Conservation (phyloP, 1,140 invertebrate genomes). For the Batillaria attramentaria region DNA sequence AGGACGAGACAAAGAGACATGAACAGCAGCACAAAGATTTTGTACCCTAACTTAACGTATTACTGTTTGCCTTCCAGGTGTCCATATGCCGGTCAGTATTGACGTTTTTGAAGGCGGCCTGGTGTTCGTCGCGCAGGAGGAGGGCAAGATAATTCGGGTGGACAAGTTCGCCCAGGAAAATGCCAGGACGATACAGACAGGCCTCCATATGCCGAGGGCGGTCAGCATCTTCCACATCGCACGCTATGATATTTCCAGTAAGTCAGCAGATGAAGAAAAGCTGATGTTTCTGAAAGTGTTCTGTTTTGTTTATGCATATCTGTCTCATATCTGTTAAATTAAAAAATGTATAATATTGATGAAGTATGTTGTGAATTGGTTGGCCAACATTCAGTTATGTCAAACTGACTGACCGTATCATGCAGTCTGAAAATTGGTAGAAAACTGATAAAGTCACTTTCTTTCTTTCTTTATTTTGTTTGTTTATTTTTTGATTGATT, state of each 20-base stretch:
- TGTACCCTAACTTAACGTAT: background rate
- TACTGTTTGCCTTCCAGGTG: conserved; percentile 73
- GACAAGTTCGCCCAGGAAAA: conserved; percentile 97
- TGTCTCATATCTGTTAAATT: background rate
- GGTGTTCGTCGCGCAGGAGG: conserved; percentile 90
- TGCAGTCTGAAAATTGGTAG: too few species aligned
- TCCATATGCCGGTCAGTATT: conserved; percentile 86
- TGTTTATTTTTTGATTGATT: too few species aligned
- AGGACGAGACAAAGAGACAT: too few species aligned
- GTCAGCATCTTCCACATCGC: conserved; percentile 77
- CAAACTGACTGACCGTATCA: too few species aligned
- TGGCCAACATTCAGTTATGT: too few species aligned
- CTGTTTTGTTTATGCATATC: background rate
- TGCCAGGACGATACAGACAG: conserved; percentile 83
- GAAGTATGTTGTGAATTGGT: too few species aligned
- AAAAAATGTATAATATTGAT: background rate
- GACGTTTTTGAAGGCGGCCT: conserved; percentile 93
- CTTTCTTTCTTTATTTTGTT: too few species aligned
- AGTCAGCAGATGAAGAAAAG: conserved; percentile 7
- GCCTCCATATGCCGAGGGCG: conserved; percentile 87
- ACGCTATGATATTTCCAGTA: conserved; percentile 54
- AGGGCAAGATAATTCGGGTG: conserved; percentile 87
- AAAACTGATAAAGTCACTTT: too few species aligned
- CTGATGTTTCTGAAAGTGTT: background rate
- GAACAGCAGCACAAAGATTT: background rate